Evolutionary conservation across 2,797 vertebrate genomes (phyloP), one percentile per base, ranked within the genome.

Genomic region (Sebastes paucispinis): DNA sequence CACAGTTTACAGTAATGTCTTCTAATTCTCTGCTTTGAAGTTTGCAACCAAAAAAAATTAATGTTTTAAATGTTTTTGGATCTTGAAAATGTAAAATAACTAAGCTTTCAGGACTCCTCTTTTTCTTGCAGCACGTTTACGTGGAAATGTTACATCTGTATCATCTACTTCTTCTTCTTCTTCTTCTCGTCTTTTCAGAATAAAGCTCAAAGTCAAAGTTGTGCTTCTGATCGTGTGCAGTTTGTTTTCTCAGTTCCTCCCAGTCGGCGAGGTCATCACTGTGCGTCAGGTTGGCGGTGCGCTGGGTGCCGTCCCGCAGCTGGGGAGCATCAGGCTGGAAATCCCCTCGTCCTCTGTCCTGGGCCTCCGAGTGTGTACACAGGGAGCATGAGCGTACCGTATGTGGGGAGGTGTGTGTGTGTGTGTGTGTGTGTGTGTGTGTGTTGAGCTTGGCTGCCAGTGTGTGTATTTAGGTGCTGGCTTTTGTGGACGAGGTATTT

Each of bases 241-340:
- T 75, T 84, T 85, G 87, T 89, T 89, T 88, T 85, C 58, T 63
- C 22, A 71, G 84, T 63, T 55, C 60, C 87, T 83, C 86, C 87
- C 83, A 34, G 78, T 57, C 69, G 63, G 75, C 90, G 83, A 92
- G 83, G 69, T 93, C 92, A 93, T 90, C 88, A 86, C 60, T 81
- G 43, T 69, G 86, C 84, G 74, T 91, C 93, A 87, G 85, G 74
- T 75, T 72, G 86, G 87, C 84, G 57, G 88, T 66, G 78, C 7
- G 83, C 80, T 80, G 85, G 84, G 71, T 80, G 88, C 72, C 63
- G 84, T 90, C 85, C 75, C 9, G 59, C 89, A 93, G 90, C 92
- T 92, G 92, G 58, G 83, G 71, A 87, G 81, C 86, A 86, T 92
- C 89, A 85, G 75, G 81, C 79, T 93, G 92, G 91, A 93, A 94